Percentiles rank a stretch among this genome's conserved stretches.
phyloP scores from a whole-genome alignment of 2,888 invertebrate species.

The Drosophila meridionalis region DNA sequence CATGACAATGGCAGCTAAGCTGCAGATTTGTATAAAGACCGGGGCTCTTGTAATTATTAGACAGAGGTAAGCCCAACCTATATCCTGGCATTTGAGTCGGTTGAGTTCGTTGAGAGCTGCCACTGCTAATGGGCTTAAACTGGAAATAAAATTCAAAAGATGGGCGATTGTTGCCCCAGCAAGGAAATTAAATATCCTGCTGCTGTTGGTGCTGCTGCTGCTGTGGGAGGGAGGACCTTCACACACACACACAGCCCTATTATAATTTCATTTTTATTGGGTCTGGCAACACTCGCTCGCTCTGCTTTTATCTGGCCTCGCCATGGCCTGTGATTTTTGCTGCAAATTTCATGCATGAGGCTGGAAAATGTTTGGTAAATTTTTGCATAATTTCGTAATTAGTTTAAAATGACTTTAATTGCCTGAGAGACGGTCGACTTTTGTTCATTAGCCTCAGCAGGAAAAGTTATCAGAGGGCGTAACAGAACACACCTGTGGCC shows the following conservation, averaged over 20 bases:
- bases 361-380: constrained; percentile 37
- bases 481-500: constrained; percentile 36
- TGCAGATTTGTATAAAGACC: constrained; percentile 32
- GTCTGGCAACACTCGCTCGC: constrained; percentile 16
- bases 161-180: constrained; percentile 26
- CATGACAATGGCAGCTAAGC: constrained; percentile 16
- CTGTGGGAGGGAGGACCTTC: no score
- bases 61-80: constrained; percentile 4
- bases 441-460: constrained; percentile 32
- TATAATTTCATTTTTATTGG: constrained; percentile 40
- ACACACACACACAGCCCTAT: constrained; percentile 20
- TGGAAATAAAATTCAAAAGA: constrained; percentile 50
- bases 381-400: constrained; percentile 74
- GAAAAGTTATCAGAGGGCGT: constrained; percentile 51
- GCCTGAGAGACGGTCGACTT: constrained; percentile 30
- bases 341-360: constrained; percentile 35
- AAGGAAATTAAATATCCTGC: constrained; percentile 76
- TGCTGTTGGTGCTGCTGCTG: background rate
- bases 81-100: constrained; percentile 8
- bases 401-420: constrained; percentile 64
- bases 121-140: constrained; percentile 38
- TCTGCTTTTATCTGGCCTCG: constrained; percentile 32
- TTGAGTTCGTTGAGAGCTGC: constrained; percentile 7
- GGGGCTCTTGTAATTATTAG: constrained; percentile 48
- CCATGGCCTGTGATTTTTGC: constrained; percentile 30